These are phyloP conservation scores for Panthera tigris DNA, from an alignment of 2,113 vertebrate species.

Conservation along the genomic window DNA sequence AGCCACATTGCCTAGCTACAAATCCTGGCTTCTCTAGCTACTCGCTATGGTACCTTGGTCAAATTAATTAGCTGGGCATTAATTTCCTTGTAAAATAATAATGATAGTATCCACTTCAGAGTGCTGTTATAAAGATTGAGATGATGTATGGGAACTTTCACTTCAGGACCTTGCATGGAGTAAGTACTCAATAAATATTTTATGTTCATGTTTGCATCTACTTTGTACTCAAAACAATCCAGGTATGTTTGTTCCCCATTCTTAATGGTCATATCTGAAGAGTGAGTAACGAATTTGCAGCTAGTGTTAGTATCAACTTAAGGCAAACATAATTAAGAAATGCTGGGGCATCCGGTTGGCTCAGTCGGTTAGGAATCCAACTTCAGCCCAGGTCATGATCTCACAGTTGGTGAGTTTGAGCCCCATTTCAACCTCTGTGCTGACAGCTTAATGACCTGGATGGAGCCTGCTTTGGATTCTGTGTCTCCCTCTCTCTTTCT, in stretches of 20 bases:
- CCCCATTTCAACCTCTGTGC: neutral
- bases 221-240: neutral
- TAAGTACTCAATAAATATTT: neutral
- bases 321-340: neutral
- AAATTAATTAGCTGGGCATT: neutral
- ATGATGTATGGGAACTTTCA: neutral
- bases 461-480: neutral
- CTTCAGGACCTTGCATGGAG: neutral
- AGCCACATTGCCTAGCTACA: neutral
- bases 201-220: neutral
- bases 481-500: neutral
- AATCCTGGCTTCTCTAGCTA: neutral
- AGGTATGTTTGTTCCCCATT: neutral
- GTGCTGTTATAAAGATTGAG: neutral
- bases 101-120: neutral
- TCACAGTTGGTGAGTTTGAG: neutral
- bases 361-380: neutral
- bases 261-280: neutral
- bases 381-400: neutral
- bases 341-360: neutral
- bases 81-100: neutral
- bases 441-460: neutral
- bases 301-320: neutral
- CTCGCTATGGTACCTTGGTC: neutral
- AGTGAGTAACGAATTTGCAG: neutral